Conservation (phyloP, 2,888 invertebrate species). For the Amphipyra berbera region DNA sequence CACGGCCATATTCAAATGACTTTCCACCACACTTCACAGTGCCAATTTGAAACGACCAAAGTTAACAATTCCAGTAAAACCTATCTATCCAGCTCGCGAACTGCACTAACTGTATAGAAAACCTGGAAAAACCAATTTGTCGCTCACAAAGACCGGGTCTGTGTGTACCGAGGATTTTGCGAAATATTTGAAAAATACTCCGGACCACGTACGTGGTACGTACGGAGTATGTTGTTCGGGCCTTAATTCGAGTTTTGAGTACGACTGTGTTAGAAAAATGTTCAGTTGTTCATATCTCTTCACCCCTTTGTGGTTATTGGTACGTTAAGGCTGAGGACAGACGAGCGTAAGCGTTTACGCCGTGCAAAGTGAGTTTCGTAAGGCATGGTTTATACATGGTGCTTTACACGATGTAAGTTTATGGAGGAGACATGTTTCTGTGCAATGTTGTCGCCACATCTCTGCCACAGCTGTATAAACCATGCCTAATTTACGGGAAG, state of each 20-base stretch:
- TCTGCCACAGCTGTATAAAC: too few species aligned
- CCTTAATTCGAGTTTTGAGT: neutral
- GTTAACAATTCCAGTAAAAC: slow-evolving; percentile 53
- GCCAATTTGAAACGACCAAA: slow-evolving; percentile 46
- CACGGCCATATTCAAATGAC: slow-evolving; percentile 36
- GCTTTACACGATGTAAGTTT: too few species aligned
- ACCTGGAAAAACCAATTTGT: slow-evolving; percentile 73
- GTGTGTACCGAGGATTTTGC: slow-evolving; percentile 65
- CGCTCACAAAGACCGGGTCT: slow-evolving; percentile 69
- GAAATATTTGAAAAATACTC: slow-evolving; percentile 66
- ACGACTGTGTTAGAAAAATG: neutral
- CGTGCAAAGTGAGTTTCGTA: too few species aligned
- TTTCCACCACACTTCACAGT: slow-evolving; percentile 15
- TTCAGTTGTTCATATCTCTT: too few species aligned
- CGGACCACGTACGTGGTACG: slow-evolving; percentile 36
- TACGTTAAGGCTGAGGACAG: too few species aligned
- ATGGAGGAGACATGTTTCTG: too few species aligned
- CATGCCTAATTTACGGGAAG: too few species aligned
- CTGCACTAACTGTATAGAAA: slow-evolving; percentile 55
- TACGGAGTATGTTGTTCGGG: neutral
- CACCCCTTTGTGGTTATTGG: too few species aligned
- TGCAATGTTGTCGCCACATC: too few species aligned
- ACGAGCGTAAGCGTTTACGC: too few species aligned
- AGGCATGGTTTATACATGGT: too few species aligned
- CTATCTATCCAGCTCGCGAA: slow-evolving; percentile 41